Evolutionary conservation across 2,888 invertebrate species (phyloP), one percentile per base, ranked within the genome.

Genomic region (Cantharis rufa): DNA sequence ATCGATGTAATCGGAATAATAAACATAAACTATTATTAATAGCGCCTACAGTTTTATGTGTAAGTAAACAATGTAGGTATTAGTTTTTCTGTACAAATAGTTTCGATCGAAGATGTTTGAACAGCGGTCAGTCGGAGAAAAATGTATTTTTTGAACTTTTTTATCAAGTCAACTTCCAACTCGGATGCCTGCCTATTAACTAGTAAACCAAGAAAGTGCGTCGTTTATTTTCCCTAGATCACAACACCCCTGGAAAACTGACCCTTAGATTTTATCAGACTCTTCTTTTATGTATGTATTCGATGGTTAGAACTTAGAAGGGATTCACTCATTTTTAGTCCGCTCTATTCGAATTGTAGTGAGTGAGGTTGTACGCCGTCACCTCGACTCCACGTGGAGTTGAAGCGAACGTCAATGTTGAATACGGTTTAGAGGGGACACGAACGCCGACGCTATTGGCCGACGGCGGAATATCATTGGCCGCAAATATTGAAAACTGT

Each of bases 321-420:
- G 64, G 64, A 24, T 66, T 66, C 87, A 87, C 87, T 87, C 86
- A 88, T 88, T 88, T 88, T 88, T 88, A 86, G 87, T 86, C 86
- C 85, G 87, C 86, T 88, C 86, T 87, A 87, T 87, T 86, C 86
- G 86, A 86, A 86, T 84, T 86, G 87, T 85, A 87, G 87, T 86
- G 84, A 48, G 48, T 48, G 48, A 86, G 87, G 87, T 87, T 74
- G 73, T 74, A 87, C 88, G 88, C 88, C 72, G 64, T 88, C 88
- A 88, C 88, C 88, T 88, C 87, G 85, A 87, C 85, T 87, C 88
- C 83, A 88, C 88, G 88, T 88, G 84, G 88, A 88, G 86, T 86
- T 62, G 85, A 88, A 75, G 78, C 28, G 79, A 69, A 72, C 78
- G 83, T 86, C 87, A 86, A 82, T 66, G 13, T 74, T 61, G 74